Evolutionary conservation across 30 jellyfish, hydroid and myxozoan genomes (phyloP).

Genomic region (Nemopilema nomurai): DNA sequence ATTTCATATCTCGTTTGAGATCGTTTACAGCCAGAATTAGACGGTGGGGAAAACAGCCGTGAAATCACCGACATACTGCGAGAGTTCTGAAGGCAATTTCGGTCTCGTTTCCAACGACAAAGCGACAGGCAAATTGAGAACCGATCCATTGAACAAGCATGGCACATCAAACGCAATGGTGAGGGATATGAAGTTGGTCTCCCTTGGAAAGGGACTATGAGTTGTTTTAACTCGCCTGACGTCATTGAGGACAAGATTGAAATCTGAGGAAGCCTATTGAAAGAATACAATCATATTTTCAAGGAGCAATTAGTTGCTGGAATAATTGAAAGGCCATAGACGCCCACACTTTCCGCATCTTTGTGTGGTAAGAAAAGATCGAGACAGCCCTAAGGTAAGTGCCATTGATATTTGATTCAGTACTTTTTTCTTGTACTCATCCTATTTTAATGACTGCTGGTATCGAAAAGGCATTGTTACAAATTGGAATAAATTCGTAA

Average conservation of each 20-base stretch:
- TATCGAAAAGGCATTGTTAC: no score
- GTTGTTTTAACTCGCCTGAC: not conserved
- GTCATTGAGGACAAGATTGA: constrained; percentile 19
- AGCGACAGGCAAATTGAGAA: not conserved
- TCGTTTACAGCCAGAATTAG: not conserved
- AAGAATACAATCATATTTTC: constrained; percentile 29
- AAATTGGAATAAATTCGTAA: no score
- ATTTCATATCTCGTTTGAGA: constrained; percentile 14
- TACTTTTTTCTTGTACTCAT: no score
- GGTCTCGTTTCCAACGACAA: constrained; percentile 10
- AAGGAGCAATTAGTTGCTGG: constrained; percentile 25
- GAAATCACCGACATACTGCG: constrained; percentile 19
- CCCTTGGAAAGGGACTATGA: constrained; percentile 51
- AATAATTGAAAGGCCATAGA: constrained; percentile 30
- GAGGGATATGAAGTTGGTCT: constrained; percentile 49
- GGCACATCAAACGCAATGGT: constrained; percentile 29
- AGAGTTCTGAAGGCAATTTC: constrained; percentile 30
- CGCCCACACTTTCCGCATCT: no score
- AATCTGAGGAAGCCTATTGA: constrained; percentile 12
- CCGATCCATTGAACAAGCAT: not conserved
- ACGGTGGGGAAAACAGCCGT: constrained; percentile 1
- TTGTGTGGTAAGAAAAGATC: no score
- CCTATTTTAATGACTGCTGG: no score
- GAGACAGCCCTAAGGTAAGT: no score
- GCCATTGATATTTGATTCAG: no score